These are phyloP conservation scores for Rhea pennata DNA, from an alignment of 2,113 vertebrate genomes.

Conservation along the genomic window DNA sequence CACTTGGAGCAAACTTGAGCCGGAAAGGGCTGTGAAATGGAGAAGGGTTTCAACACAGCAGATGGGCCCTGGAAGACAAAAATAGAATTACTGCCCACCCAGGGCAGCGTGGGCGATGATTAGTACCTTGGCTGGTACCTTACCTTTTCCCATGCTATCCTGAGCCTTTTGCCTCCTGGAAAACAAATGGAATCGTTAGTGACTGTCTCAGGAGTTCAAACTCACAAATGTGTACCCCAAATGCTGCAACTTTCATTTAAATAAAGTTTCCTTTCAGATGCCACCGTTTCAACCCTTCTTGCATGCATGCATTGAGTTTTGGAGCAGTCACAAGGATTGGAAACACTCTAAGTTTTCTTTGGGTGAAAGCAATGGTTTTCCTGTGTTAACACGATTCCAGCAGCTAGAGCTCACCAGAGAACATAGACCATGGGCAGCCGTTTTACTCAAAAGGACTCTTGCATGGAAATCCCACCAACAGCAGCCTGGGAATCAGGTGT, in stretches of 20 bases:
- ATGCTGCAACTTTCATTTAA: background rate
- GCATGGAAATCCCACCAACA: background rate
- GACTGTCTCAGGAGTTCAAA: background rate
- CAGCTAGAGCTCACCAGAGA: background rate
- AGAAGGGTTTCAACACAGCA: background rate
- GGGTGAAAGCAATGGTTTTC: background rate
- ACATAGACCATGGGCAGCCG: background rate
- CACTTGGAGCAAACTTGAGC: background rate
- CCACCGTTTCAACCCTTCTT: background rate
- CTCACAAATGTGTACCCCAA: background rate
- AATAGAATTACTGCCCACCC: background rate
- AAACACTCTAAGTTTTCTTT: background rate
- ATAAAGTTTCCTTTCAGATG: background rate
- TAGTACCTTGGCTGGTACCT: background rate
- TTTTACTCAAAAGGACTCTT: background rate
- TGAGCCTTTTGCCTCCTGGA: background rate
- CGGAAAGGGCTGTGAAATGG: background rate
- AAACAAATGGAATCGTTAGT: background rate
- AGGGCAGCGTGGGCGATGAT: too few species aligned
- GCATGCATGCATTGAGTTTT: fast-evolving
- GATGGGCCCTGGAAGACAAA: too few species aligned
- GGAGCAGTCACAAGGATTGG: background rate
- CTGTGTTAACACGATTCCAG: background rate
- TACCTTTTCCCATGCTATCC: background rate
- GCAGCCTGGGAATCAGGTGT: background rate